Percentiles rank a stretch among this genome's conserved stretches.
Evolutionary conservation across 2,113 vertebrate species (phyloP).

Genomic region (Neogobius melanostomus): DNA sequence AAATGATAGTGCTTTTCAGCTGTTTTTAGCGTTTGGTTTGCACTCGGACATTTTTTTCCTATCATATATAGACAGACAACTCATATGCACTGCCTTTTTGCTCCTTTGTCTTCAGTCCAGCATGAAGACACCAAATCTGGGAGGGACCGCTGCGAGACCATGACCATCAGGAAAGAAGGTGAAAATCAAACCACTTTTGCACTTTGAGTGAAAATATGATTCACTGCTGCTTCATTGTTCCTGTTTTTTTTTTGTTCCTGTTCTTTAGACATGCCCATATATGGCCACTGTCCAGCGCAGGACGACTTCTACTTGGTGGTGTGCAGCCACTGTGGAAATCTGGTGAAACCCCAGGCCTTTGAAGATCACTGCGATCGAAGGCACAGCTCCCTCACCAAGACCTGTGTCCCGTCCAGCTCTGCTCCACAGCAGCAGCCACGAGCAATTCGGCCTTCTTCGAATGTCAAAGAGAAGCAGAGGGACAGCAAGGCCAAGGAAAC

Average conservation of each 20-base stretch:
- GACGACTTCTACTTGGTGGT: constrained; percentile 91
- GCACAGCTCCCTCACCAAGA: constrained; percentile 79
- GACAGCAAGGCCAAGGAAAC: constrained; percentile 48
- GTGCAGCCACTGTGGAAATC: constrained; percentile 88
- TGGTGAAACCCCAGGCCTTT: constrained; percentile 93
- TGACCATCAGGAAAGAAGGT: constrained; percentile 91
- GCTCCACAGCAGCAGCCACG: constrained; percentile 73
- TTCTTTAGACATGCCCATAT: constrained; percentile 87
- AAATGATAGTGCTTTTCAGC: no score
- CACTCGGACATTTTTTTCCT: no score
- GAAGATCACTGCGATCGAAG: constrained; percentile 88
- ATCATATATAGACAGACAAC: no score
- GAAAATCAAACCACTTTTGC: constrained; percentile 25
- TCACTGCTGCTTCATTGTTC: not conserved
- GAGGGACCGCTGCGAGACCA: constrained; percentile 79
- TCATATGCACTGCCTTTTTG: not conserved
- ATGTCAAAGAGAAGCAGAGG: constrained; percentile 40
- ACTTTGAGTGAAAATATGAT: not conserved
- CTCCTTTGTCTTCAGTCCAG: constrained; percentile 52
- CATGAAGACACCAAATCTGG: constrained; percentile 79
- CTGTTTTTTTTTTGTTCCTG: not conserved
- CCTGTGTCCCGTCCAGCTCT: constrained; percentile 62
- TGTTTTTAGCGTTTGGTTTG: not conserved
- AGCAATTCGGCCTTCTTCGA: constrained; percentile 64
- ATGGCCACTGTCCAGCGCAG: constrained; percentile 87